These are phyloP conservation scores for Steinernema feltiae DNA, from an alignment of 1,140 invertebrate genomes.

Conservation along the genomic window DNA sequence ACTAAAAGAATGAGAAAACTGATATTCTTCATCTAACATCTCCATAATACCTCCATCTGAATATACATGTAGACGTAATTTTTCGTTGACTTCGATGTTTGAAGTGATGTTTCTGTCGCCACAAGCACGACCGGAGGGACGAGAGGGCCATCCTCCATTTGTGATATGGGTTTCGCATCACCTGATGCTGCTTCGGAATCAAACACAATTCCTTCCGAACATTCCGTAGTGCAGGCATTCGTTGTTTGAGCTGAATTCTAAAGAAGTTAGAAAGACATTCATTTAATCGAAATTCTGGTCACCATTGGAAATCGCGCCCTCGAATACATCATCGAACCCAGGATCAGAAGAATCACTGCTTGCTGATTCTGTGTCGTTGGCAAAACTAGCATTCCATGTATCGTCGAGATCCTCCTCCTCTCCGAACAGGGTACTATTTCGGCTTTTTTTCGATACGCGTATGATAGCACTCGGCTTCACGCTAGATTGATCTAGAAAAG, in stretches of 20 bases:
- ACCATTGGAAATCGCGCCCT: too few relatives aligned
- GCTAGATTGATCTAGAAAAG: conserved; percentile 48
- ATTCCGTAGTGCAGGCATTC: not conserved
- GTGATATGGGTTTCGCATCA: conserved; percentile 9
- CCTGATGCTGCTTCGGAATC: not conserved
- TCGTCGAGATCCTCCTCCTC: too few relatives aligned
- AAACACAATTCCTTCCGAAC: conserved; percentile 15
- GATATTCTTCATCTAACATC: not conserved
- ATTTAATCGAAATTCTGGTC: too few relatives aligned
- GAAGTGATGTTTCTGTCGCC: conserved; percentile 22
- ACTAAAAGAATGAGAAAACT: conserved; percentile 23
- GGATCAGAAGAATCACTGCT: conserved; percentile 44
- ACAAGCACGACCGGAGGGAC: conserved; percentile 21
- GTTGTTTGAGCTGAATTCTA: not conserved
- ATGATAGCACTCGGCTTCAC: not conserved
- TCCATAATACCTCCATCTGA: conserved; percentile 73
- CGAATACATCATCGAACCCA: too few relatives aligned
- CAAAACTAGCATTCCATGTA: not conserved
- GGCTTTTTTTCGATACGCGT: not conserved
- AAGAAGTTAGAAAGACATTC: not conserved
- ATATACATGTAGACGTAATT: conserved; percentile 78
- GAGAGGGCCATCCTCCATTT: not conserved
- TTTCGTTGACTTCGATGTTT: conserved; percentile 26
- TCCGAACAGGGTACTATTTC: too few relatives aligned
- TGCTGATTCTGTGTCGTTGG: conserved; percentile 61